phyloP scores from a whole-genome alignment of 2,888 invertebrate species.

The Barypeithes pellucidus region DNA sequence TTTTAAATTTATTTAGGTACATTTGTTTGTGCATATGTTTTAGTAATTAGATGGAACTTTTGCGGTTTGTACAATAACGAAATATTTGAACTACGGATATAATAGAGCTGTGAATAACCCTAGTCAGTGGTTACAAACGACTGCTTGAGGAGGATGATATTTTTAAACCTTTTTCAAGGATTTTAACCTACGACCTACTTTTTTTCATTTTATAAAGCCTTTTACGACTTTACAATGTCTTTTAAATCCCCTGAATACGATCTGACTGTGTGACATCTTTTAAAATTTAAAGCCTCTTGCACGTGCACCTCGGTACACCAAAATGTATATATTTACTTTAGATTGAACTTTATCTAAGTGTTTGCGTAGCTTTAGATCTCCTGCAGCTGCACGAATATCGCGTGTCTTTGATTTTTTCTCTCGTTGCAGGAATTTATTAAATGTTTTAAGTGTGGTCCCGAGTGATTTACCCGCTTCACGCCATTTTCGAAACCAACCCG shows the following conservation, averaged over 20 bases:
- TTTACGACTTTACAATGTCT: constrained; percentile 7
- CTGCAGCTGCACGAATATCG: constrained; percentile 23
- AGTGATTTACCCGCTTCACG: no score
- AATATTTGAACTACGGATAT: no score
- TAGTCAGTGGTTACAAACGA: no score
- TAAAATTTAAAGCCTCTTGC: constrained; percentile 15
- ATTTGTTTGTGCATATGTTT: constrained; percentile 19
- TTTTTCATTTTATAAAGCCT: constrained; percentile 1
- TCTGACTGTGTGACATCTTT: constrained; percentile 20
- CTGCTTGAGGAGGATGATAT: no score
- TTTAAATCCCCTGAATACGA: constrained; percentile 10
- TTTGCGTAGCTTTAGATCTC: constrained; percentile 10
- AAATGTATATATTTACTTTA: constrained; percentile 8
- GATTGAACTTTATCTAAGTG: constrained; percentile 16
- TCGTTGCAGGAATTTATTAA: background rate
- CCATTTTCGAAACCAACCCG: no score
- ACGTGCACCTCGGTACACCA: constrained; percentile 17
- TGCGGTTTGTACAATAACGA: background rate
- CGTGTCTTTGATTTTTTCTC: constrained; percentile 18
- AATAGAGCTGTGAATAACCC: no score
- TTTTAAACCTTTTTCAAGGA: background rate
- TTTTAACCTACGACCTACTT: constrained; percentile 17
- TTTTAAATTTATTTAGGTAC: constrained; percentile 19
- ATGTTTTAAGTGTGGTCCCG: no score
- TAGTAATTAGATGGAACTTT: constrained; percentile 7